Conservation (phyloP, 2,797 vertebrate genomes). For the Hypotaenidia philippensis region DNA sequence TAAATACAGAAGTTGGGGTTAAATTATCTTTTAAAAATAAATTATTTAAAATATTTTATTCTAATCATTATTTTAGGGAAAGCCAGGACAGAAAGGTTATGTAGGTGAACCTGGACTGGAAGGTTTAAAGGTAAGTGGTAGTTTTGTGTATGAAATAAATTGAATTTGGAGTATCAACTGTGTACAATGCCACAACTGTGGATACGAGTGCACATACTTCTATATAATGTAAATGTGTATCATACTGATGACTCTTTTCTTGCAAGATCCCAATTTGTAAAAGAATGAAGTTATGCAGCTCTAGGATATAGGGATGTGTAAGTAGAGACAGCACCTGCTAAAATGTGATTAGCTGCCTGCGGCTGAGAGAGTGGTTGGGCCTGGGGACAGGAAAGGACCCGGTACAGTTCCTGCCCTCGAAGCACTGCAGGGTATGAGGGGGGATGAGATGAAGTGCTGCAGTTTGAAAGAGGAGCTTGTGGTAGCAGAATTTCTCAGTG, state of each 20-base stretch:
- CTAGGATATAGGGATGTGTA: background rate
- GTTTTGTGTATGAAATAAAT: background rate
- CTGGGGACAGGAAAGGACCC: background rate
- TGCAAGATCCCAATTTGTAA: background rate
- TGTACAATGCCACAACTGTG: background rate
- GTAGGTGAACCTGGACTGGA: conserved; percentile 89
- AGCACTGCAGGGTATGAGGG: rapidly evolving
- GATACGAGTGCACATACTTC: background rate
- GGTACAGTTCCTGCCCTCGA: background rate
- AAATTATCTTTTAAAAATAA: background rate
- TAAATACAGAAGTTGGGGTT: background rate
- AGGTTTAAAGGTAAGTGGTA: conserved; percentile 85
- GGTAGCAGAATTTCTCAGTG: background rate
- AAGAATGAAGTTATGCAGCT: background rate
- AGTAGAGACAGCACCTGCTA: background rate
- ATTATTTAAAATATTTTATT: background rate
- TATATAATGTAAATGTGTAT: background rate
- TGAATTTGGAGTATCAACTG: background rate
- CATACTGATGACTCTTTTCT: background rate
- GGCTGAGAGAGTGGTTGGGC: background rate
- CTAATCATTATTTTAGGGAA: conserved; percentile 83
- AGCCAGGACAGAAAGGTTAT: conserved; percentile 90
- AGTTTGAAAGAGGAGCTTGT: background rate
- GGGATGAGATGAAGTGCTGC: background rate
- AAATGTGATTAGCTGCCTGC: background rate